Evolutionary conservation across 1,140 invertebrate genomes (phyloP), one percentile per base, ranked within the genome.

Genomic region (Ceratina japonica): DNA sequence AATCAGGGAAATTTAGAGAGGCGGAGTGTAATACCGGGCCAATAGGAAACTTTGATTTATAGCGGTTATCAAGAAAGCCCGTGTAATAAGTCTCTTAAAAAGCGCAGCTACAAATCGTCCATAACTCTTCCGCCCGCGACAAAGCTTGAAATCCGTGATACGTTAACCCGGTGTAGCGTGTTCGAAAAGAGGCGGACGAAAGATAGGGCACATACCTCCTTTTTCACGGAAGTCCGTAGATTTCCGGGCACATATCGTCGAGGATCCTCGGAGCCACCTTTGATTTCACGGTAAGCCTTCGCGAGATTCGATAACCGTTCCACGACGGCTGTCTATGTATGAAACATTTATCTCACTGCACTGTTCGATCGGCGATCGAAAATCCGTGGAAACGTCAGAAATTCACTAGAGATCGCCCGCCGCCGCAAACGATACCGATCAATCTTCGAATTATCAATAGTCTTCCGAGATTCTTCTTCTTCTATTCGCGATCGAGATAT

Each of bases 281-380:
- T 74, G 84, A 84, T 79, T 64, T 74, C 80, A 54, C 75, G 56
- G 44, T 16, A 37, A 56, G 61, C 80, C 58, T 82, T 68, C 73
- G 56, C 73, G 72, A 44, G 75, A 59, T 59, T 84, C 64, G 66
- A 77, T 80, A 76, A 44, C 72, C 85, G 84, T n/a, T 76, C 63
- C 73, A 72, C 77, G 78, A 65, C 61, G 59, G 62, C 59, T 81
- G 82, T 86, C 71, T 73, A 81, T 87, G 68, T 70, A 85, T 85
- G 79, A 86, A 87, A 87, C 86, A 87, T 87, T 86, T 85, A 85
- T 86, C 56, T 79, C 87, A 87, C 86, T 85, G 68, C 84, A 88
- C 87, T 83, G 54, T 44, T 44, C 20, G 56, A 56, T 59, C 16
- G 16, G 1, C 7, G 24, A 37, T 68, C 22, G 49, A 24, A 16